Conservation (phyloP, 2,113 vertebrate genomes). For the Apaloderma vittatum region DNA sequence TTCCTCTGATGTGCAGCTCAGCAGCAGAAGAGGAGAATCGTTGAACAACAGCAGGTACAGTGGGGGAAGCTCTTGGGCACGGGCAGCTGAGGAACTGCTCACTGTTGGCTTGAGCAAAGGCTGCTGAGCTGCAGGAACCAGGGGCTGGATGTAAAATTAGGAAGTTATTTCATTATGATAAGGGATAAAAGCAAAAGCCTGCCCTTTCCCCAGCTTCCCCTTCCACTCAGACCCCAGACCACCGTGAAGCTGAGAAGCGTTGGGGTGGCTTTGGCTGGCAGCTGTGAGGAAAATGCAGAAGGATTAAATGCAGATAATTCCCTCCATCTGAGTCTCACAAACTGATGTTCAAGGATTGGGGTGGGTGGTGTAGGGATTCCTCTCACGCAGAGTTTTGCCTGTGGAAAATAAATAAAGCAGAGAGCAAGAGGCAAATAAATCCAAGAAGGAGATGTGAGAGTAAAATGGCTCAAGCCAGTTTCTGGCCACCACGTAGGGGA, state of each 20-base stretch:
- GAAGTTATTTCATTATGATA: neutral
- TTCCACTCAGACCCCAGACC: no score
- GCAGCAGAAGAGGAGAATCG: neutral
- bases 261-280: neutral
- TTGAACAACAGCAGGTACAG: neutral
- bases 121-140: neutral
- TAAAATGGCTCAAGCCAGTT: neutral
- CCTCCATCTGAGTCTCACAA: neutral
- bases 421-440: neutral
- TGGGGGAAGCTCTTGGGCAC: neutral
- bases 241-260: rapidly evolving
- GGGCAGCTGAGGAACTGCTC: neutral
- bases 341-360: rapidly evolving
- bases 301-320: neutral
- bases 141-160: neutral
- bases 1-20: neutral
- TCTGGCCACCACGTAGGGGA: neutral
- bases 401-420: neutral
- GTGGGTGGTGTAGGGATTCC: neutral
- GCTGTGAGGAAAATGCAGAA: neutral
- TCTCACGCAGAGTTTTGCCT: neutral
- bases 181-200: neutral
- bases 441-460: neutral
- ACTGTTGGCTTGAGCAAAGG: neutral
- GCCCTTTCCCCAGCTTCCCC: neutral